Evolutionary conservation across 1,140 invertebrate genomes (phyloP).

Genomic region (Drosophila obscura): DNA sequence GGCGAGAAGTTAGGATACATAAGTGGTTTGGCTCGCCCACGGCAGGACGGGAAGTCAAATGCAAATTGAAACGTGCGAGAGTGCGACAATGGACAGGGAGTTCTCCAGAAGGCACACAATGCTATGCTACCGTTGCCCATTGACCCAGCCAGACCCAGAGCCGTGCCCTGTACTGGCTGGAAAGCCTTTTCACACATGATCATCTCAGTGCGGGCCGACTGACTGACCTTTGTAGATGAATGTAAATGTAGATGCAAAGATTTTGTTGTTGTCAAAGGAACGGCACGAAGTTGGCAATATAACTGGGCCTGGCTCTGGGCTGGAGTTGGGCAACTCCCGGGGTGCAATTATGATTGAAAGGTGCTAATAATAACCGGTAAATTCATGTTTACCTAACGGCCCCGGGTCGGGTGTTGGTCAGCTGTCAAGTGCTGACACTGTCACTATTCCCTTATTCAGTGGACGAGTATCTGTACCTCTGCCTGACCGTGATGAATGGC

Average conservation of each 20-base stretch:
- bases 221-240: constrained; percentile 33
- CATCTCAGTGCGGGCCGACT: constrained; percentile 39
- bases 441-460: constrained; percentile 5
- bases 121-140: constrained; percentile 38
- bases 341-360: constrained; percentile 81
- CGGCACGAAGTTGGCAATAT: constrained; percentile 53
- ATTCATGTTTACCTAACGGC: constrained; percentile 80
- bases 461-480: not conserved
- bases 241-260: constrained; percentile 36
- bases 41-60: constrained; percentile 72
- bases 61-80: constrained; percentile 74
- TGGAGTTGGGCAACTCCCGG: constrained; percentile 50
- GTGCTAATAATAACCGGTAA: constrained; percentile 83
- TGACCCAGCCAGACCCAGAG: not conserved
- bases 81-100: constrained; percentile 36
- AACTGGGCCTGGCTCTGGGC: constrained; percentile 8
- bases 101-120: constrained; percentile 56
- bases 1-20: constrained; percentile 42
- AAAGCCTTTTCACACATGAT: constrained; percentile 78
- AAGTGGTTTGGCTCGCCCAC: constrained; percentile 67
- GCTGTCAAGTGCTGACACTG: constrained; percentile 67
- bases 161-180: constrained; percentile 25
- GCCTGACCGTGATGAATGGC: constrained; percentile 59
- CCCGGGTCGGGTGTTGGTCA: constrained; percentile 53
- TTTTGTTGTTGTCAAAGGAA: constrained; percentile 37